Evolutionary conservation across 1,140 invertebrate genomes (phyloP), one percentile per base, ranked within the genome.

Genomic region (Pygmarrhopalites habei): DNA sequence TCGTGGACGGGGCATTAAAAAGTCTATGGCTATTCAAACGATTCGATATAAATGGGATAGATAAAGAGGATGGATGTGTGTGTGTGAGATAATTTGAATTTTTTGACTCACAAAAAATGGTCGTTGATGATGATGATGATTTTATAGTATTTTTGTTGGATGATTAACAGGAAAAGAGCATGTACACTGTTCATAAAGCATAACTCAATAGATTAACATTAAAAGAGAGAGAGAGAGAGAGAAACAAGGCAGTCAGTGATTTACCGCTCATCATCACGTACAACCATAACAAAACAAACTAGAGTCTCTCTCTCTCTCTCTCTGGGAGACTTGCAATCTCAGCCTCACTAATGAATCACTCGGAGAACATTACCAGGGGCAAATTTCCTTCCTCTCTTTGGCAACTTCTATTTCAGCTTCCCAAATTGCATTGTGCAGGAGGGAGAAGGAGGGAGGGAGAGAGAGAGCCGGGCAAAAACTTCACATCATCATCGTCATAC

Each of bases 231-330:
- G 10, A 39, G n/a, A n/a, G 32, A 35, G 44, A 21, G 44, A 46
- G 44, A 21, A 35, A 56, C 25, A 19, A 21, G 23, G 25, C 25
- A 4, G 10, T 46, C 39, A 25, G 55, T 64, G 62, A 64, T 64
- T 64, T 64, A 64, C 62, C 62, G 55, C 62, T 64, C 62, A 64
- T 64, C 62, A 64, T 32, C 62, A 64, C 62, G 56, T 51, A 58
- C n/a, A 32, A 39, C 52, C 58, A 64, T 64, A 64, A 58, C 44
- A 64, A 64, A 58, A 64, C 56, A 64, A 64, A 64, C 56, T 51
- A 53, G 29, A 58, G 23, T 64, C 55, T 5, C 32, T 35, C 32
- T 35, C 32, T 7, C 32, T 35, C 32, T 35, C 32, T 35, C 32
- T 35, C 15, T 15, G 5, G 5, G 32, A 5, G 15, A 64, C 43